These are phyloP conservation scores for Gambelia wislizenii DNA, from an alignment of 2,797 vertebrate genomes.

Conservation along the genomic window DNA sequence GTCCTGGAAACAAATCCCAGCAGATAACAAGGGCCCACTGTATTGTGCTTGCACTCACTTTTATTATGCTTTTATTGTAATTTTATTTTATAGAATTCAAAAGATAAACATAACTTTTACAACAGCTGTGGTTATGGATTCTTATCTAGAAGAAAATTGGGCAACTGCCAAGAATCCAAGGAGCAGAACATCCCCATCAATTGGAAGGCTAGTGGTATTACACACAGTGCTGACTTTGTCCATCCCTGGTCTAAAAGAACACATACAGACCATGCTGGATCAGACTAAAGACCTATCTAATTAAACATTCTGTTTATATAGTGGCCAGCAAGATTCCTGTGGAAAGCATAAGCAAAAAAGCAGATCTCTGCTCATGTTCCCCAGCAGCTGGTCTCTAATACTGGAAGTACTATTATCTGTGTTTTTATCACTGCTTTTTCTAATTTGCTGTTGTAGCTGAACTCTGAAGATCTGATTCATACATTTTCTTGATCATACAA, in stretches of 20 bases:
- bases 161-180: too few species aligned
- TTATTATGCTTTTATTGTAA: not conserved
- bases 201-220: too few species aligned
- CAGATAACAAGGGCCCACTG: too few species aligned
- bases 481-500: not conserved
- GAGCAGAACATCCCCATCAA: too few species aligned
- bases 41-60: not conserved
- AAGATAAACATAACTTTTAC: not conserved
- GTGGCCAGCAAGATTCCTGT: not conserved
- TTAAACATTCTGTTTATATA: not conserved
- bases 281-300: not conserved
- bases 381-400: not conserved
- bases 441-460: not conserved
- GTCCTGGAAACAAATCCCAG: too few species aligned
- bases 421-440: not conserved
- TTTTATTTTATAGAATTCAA: not conserved
- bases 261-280: not conserved
- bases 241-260: too few species aligned
- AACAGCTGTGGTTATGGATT: not conserved
- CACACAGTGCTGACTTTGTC: too few species aligned
- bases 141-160: too few species aligned
- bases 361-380: not conserved
- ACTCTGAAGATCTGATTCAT: not conserved
- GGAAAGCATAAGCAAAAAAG: not conserved
- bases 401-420: not conserved